Conservation (phyloP, 1,140 invertebrate species). For the Zaprionus tsacasi region DNA sequence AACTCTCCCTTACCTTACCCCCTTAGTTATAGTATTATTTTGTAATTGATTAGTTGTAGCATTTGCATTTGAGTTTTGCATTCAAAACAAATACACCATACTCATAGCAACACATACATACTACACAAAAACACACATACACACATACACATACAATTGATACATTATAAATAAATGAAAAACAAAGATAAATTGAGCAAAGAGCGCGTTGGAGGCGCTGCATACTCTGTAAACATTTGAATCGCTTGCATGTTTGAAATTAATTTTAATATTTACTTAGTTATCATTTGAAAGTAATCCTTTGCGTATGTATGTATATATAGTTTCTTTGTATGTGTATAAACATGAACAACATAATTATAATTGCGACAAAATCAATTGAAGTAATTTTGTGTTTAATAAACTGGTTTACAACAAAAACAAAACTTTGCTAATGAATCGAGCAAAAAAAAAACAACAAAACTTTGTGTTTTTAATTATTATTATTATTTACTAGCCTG, state of each 20-base stretch:
- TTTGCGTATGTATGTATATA: slow-evolving; percentile 76
- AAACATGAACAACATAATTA: slow-evolving; percentile 55
- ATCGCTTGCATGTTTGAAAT: slow-evolving; percentile 72
- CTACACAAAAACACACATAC: slow-evolving; percentile 12
- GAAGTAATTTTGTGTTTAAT: slow-evolving; percentile 81
- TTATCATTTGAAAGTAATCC: slow-evolving; percentile 75
- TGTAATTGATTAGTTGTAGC: slow-evolving; percentile 73
- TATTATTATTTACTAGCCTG: slow-evolving; percentile 41
- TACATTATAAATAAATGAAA: slow-evolving; percentile 29
- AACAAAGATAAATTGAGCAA: slow-evolving; percentile 9
- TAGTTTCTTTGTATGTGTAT: slow-evolving; percentile 65
- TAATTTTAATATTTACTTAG: slow-evolving; percentile 68
- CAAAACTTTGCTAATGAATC: slow-evolving; percentile 63
- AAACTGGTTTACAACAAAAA: slow-evolving; percentile 61
- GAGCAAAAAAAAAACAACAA: slow-evolving; percentile 56
- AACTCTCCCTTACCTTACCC: slow-evolving; percentile 8
- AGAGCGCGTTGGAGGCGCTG: slow-evolving; percentile 13
- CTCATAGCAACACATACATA: slow-evolving; percentile 25
- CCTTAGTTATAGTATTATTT: slow-evolving; percentile 55
- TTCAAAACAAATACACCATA: slow-evolving; percentile 35
- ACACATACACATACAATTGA: slow-evolving; percentile 26
- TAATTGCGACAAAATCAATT: slow-evolving; percentile 62
- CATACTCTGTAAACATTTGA: slow-evolving; percentile 53
- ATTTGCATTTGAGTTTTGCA: slow-evolving; percentile 75
- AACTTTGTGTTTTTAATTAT: slow-evolving; percentile 69